These are phyloP conservation scores for Papilio glaucus DNA, from an alignment of 1,140 invertebrate species.

Conservation along the genomic window DNA sequence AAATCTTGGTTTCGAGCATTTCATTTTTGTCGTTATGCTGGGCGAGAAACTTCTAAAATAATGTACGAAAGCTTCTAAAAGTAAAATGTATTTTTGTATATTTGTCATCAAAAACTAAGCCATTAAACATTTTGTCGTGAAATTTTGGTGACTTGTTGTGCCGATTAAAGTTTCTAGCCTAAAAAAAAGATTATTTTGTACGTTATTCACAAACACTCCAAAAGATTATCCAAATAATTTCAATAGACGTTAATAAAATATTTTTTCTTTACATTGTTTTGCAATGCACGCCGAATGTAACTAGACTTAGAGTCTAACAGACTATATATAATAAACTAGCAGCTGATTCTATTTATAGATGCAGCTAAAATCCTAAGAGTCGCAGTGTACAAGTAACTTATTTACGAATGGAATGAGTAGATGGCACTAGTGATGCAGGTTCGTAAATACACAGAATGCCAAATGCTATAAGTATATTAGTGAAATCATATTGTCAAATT, in stretches of 20 bases:
- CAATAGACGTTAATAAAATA: background rate
- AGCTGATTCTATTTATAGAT: background rate
- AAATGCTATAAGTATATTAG: too few relatives aligned
- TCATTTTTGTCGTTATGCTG: constrained; percentile 9
- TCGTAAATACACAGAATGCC: too few relatives aligned
- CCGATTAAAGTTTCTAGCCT: too few relatives aligned
- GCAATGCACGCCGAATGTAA: background rate
- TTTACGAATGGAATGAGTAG: too few relatives aligned
- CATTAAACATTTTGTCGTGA: too few relatives aligned
- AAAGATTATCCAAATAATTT: too few relatives aligned
- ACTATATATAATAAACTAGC: background rate
- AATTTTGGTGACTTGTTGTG: background rate
- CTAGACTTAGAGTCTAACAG: background rate
- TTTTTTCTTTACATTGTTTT: background rate
- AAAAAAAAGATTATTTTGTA: too few relatives aligned
- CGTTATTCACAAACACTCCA: too few relatives aligned
- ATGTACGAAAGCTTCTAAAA: background rate
- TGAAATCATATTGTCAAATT: too few relatives aligned
- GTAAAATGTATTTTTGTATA: too few relatives aligned
- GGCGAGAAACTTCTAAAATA: constrained; percentile 3
- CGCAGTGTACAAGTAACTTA: background rate
- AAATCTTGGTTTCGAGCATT: constrained; percentile 31
- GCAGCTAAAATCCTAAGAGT: background rate
- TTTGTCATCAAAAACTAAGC: too few relatives aligned
- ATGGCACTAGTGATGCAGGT: too few relatives aligned